Conservation (phyloP, 2,888 invertebrate genomes). For the Amorpha juglandis region DNA sequence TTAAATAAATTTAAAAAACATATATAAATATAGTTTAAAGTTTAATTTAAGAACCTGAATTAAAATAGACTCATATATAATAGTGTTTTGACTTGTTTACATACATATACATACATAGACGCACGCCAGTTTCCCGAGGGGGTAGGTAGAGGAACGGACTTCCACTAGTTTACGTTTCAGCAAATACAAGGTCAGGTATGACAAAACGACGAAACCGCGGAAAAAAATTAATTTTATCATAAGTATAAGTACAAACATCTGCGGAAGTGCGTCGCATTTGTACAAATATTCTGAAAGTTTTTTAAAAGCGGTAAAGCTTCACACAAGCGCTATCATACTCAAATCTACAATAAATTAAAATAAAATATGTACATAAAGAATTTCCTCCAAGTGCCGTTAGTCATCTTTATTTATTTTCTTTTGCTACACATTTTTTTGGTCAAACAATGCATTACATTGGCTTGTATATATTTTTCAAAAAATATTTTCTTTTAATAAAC, state of each 20-base stretch:
- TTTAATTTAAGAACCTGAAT: too few species aligned
- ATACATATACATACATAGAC: not conserved
- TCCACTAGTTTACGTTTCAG: too few species aligned
- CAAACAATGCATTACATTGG: too few species aligned
- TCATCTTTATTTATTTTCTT: not conserved
- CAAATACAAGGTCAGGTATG: not conserved
- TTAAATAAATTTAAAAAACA: too few species aligned
- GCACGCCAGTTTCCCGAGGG: too few species aligned
- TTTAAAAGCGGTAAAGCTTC: not conserved
- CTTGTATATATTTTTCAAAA: too few species aligned
- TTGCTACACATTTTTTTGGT: too few species aligned
- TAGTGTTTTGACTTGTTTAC: not conserved
- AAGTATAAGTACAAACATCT: not conserved
- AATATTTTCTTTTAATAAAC: too few species aligned
- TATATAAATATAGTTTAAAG: too few species aligned
- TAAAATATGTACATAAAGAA: not conserved
- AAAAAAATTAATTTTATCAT: not conserved
- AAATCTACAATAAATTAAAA: constrained; percentile 8
- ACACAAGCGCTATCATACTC: not conserved
- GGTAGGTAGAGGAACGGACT: too few species aligned
- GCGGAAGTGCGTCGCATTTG: not conserved
- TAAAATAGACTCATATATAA: too few species aligned
- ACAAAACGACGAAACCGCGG: not conserved
- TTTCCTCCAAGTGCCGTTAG: not conserved
- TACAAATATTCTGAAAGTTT: not conserved